phyloP scores from a whole-genome alignment of 2,797 vertebrate species.

The Pangasius sanitwongsei region DNA sequence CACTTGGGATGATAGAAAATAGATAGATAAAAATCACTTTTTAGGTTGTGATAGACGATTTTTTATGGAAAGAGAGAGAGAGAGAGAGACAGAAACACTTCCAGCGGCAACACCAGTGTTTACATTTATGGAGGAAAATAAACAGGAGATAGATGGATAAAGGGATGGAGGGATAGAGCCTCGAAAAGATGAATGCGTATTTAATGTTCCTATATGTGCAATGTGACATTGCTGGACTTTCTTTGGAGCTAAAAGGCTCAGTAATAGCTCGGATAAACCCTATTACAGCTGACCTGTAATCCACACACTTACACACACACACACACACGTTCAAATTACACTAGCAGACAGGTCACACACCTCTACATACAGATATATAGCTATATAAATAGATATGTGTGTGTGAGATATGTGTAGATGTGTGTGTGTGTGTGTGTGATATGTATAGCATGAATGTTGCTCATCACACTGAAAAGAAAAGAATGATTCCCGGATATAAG shows the following conservation, averaged over 20 bases:
- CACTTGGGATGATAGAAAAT: neutral
- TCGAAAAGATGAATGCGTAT: neutral
- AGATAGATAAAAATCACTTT: neutral
- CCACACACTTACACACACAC: constrained; percentile 21
- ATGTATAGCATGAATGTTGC: neutral
- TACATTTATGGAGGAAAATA: neutral
- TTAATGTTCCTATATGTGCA: neutral
- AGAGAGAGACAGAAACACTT: neutral
- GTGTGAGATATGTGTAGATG: neutral
- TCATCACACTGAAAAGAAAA: neutral
- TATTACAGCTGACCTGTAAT: constrained; percentile 45
- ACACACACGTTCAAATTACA: neutral
- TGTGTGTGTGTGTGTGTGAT: neutral
- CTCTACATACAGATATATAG: no score
- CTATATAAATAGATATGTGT: neutral
- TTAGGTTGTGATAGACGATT: neutral
- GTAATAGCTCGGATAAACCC: constrained; percentile 75
- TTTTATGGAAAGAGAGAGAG: neutral
- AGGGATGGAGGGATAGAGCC: neutral
- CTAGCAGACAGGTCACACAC: constrained; percentile 14
- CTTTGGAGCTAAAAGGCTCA: constrained; percentile 68
- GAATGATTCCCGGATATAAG: neutral
- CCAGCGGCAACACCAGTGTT: neutral
- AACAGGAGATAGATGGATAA: neutral
- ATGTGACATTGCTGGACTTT: neutral